A percentile compares a stretch with the other conserved stretches of the same genome.
These are phyloP conservation scores for Aphis gossypii DNA, from an alignment of 1,140 invertebrate genomes.

Conservation along the genomic window DNA sequence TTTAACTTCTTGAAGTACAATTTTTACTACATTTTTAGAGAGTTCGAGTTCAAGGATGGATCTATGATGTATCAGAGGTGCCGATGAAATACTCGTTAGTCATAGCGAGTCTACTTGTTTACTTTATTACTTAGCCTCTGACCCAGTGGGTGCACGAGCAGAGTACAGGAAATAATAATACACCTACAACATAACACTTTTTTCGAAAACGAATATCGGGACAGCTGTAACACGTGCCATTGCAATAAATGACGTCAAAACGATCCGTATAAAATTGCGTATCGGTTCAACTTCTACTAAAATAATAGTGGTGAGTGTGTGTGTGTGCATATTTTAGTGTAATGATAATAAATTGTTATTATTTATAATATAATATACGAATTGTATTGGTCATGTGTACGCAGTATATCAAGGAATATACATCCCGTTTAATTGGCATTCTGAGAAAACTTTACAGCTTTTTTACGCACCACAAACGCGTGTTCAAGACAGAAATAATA, in stretches of 20 bases:
- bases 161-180: not conserved
- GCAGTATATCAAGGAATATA: not conserved
- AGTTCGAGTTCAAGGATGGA: not conserved
- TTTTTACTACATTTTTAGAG: not conserved
- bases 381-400: not conserved
- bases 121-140: too few species aligned
- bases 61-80: not conserved
- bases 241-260: not conserved
- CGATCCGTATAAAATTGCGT: not conserved
- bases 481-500: not conserved
- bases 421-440: not conserved
- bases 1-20: not conserved
- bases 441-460: not conserved
- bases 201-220: not conserved
- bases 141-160: not conserved
- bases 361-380: not conserved
- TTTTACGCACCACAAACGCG: not conserved
- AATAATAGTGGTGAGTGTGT: too few species aligned
- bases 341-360: not conserved
- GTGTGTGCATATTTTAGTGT: not conserved
- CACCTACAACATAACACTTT: not conserved
- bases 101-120: not conserved
- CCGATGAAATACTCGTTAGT: not conserved
- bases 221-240: not conserved
- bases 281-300: not conserved